Conservation (phyloP, 1,140 invertebrate genomes). For the Latrodectus geometricus region DNA sequence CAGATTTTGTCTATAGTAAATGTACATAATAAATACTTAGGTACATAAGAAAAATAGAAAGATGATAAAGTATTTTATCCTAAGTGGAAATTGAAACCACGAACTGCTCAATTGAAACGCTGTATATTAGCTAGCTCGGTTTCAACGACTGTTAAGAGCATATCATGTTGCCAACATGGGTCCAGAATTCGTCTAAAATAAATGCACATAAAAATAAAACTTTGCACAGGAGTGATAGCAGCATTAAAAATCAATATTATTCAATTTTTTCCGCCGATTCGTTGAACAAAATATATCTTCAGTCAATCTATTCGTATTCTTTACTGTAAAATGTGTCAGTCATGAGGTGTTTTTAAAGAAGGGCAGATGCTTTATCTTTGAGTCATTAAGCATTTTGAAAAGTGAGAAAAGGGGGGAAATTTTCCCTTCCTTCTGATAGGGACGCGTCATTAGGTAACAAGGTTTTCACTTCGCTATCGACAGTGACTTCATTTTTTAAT, state of each 20-base stretch:
- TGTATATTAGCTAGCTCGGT: no score
- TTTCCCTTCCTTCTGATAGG: neutral
- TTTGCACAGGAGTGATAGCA: no score
- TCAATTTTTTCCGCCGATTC: neutral
- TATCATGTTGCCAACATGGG: no score
- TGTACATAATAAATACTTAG: no score
- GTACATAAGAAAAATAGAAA: no score
- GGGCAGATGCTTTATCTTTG: slow-evolving; percentile 26
- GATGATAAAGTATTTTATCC: no score
- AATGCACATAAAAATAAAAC: no score
- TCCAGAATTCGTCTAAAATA: no score
- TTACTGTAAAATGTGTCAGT: neutral
- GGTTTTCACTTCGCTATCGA: neutral
- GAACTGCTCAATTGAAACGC: no score
- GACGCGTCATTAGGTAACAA: slow-evolving; percentile 33
- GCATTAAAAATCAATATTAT: neutral
- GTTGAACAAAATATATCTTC: neutral
- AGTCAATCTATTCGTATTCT: neutral
- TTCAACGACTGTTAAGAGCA: no score
- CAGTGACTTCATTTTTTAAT: neutral
- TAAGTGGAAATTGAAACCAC: no score
- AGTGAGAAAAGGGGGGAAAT: neutral
- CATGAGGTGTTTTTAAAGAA: neutral
- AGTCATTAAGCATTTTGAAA: slow-evolving; percentile 22
- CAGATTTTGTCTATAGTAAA: no score